These are phyloP conservation scores for Graptemys geographica DNA, from an alignment of 2,797 vertebrate genomes.

Conservation along the genomic window DNA sequence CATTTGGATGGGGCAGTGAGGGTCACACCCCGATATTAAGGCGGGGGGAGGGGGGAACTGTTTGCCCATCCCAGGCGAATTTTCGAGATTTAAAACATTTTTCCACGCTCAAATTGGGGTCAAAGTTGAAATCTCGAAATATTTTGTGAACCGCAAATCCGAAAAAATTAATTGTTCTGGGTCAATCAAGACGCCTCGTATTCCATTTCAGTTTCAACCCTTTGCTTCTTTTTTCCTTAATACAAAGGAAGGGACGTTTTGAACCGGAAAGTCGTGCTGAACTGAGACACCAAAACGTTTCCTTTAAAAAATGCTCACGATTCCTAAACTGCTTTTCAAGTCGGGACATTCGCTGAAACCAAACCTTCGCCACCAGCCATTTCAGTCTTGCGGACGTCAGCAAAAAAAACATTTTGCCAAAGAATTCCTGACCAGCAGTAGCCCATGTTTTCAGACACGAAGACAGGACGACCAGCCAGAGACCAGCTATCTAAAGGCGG, in stretches of 20 bases:
- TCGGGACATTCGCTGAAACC: not conserved
- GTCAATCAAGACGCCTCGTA: accelerated
- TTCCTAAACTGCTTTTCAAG: not conserved
- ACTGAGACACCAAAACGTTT: not conserved
- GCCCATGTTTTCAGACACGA: not conserved
- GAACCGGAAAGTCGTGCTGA: not conserved
- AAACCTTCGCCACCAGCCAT: not conserved
- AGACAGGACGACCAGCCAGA: not conserved
- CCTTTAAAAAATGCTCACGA: not conserved
- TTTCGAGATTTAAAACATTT: not conserved
- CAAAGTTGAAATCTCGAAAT: not conserved
- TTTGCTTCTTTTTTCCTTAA: not conserved
- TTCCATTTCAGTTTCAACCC: not conserved
- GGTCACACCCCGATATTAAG: not conserved
- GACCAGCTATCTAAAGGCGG: not conserved
- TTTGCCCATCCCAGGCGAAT: not conserved
- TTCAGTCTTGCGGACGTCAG: not conserved
- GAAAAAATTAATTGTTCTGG: not conserved
- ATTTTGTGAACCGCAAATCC: not conserved
- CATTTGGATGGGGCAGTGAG: too few relatives aligned
- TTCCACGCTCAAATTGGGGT: not conserved
- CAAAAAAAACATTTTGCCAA: not conserved
- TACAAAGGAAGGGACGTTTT: not conserved
- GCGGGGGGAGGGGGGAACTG: too few relatives aligned
- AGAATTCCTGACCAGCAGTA: not conserved